A percentile compares a stretch with the other conserved stretches of the same genome.
phyloP scores from a whole-genome alignment of 2,888 invertebrate genomes.

The Drosophila paramelanica region DNA sequence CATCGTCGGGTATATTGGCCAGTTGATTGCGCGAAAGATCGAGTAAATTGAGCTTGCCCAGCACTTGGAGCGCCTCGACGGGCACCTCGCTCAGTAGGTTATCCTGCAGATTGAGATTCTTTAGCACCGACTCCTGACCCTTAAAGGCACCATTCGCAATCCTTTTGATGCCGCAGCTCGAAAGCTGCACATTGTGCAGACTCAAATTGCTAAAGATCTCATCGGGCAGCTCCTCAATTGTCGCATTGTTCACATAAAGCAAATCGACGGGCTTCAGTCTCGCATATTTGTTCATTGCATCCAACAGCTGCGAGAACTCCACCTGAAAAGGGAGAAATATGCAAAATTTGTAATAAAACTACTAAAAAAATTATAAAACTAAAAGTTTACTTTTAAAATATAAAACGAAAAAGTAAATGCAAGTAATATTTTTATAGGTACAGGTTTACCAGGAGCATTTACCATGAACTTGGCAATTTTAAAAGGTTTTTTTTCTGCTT shows the following conservation, averaged over 20 bases:
- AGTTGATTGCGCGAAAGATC: constrained; percentile 94
- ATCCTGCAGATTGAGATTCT: constrained; percentile 94
- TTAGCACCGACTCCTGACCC: constrained; percentile 92
- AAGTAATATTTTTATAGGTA: too few relatives aligned
- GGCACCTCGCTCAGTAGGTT: constrained; percentile 93
- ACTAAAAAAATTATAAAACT: too few relatives aligned
- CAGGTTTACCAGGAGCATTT: background rate
- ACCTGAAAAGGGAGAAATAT: constrained; percentile 86
- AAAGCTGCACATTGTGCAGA: constrained; percentile 93
- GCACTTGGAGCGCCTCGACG: constrained; percentile 88
- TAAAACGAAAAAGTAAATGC: too few relatives aligned
- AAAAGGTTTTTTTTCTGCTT: too few relatives aligned
- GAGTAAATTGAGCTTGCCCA: constrained; percentile 90
- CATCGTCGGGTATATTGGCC: constrained; percentile 89
- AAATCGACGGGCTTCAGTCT: constrained; percentile 90
- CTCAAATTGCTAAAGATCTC: constrained; percentile 89
- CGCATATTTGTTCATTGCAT: constrained; percentile 90
- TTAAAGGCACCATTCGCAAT: constrained; percentile 91
- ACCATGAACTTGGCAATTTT: background rate
- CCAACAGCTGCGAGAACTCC: constrained; percentile 90
- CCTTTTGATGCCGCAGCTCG: constrained; percentile 91
- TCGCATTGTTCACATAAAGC: constrained; percentile 95
- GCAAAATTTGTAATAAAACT: too few relatives aligned
- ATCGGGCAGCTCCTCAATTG: constrained; percentile 89
- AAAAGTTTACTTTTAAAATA: too few relatives aligned